Percentiles rank a stretch among this genome's conserved stretches.
phyloP scores from a whole-genome alignment of 2,113 vertebrate genomes.

The Pseudopipra pipra region DNA sequence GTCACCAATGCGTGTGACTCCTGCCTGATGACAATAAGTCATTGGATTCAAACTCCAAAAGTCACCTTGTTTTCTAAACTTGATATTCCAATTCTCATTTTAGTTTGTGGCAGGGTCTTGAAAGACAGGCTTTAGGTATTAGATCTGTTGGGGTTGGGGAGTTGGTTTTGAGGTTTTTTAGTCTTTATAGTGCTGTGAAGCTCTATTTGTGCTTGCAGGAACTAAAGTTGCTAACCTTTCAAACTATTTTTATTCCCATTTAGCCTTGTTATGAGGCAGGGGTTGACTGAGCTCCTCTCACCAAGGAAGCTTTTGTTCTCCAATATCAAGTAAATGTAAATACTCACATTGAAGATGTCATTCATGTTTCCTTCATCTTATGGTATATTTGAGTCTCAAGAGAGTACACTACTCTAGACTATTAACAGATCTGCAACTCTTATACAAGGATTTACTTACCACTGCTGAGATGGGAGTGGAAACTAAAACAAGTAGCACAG shows the following conservation, averaged over 20 bases:
- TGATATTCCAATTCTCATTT: conserved; percentile 24
- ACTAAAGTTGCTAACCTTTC: not conserved
- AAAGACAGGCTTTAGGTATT: not conserved
- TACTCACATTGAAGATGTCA: not conserved
- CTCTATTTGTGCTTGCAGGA: not conserved
- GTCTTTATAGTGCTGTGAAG: not conserved
- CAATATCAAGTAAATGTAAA: not conserved
- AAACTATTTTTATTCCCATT: not conserved
- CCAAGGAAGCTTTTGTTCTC: not conserved
- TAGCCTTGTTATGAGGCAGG: not conserved
- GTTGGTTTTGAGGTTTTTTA: not conserved
- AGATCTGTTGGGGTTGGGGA: not conserved
- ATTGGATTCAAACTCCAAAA: not conserved
- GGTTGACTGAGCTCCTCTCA: not conserved
- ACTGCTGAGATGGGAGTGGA: not conserved
- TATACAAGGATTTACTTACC: not conserved
- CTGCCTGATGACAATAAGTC: not conserved
- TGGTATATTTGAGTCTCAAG: not conserved
- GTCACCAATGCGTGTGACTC: not conserved
- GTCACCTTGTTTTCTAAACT: not conserved
- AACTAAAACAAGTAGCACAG: not conserved
- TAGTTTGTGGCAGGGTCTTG: not conserved
- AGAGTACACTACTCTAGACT: not conserved
- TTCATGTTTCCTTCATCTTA: not conserved
- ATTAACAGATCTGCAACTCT: not conserved